Conservation (phyloP, 2,888 invertebrate genomes). For the Scaeva pyrastri region DNA sequence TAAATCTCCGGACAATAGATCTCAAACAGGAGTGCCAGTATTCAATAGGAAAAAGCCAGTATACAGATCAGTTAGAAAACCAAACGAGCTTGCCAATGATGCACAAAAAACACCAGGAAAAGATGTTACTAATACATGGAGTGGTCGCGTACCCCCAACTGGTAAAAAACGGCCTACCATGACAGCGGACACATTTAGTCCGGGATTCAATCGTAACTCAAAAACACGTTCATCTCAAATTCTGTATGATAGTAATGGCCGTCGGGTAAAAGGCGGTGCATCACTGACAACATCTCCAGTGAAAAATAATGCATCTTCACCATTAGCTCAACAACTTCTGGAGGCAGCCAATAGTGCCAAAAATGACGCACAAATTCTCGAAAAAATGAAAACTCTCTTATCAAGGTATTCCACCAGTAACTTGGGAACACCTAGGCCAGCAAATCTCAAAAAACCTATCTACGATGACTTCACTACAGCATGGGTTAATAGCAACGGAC, state of each 20-base stretch:
- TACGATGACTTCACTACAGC: conserved; percentile 89
- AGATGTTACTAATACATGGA: conserved; percentile 90
- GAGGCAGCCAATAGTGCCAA: conserved; percentile 89
- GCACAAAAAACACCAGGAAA: conserved; percentile 81
- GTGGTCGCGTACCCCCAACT: conserved; percentile 85
- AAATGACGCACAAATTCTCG: conserved; percentile 89
- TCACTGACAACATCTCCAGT: conserved; percentile 85
- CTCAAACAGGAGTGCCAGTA: conserved; percentile 79
- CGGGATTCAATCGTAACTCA: conserved; percentile 84
- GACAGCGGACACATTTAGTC: conserved; percentile 87
- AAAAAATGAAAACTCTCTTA: conserved; percentile 90
- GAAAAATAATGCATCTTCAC: conserved; percentile 86
- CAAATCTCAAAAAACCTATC: conserved; percentile 84
- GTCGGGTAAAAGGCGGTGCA: conserved; percentile 83
- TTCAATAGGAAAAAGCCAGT: conserved; percentile 82
- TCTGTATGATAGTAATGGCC: conserved; percentile 84
- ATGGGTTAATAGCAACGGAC: conserved; percentile 90
- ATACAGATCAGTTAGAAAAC: conserved; percentile 84
- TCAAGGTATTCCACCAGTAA: conserved; percentile 85
- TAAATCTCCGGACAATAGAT: conserved; percentile 79
- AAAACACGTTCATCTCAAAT: conserved; percentile 82
- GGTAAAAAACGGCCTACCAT: conserved; percentile 84
- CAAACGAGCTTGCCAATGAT: conserved; percentile 78
- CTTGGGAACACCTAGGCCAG: conserved; percentile 60
- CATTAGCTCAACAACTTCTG: conserved; percentile 89